phyloP scores from a whole-genome alignment of 2,888 invertebrate species.

The Pollenia amentaria region DNA sequence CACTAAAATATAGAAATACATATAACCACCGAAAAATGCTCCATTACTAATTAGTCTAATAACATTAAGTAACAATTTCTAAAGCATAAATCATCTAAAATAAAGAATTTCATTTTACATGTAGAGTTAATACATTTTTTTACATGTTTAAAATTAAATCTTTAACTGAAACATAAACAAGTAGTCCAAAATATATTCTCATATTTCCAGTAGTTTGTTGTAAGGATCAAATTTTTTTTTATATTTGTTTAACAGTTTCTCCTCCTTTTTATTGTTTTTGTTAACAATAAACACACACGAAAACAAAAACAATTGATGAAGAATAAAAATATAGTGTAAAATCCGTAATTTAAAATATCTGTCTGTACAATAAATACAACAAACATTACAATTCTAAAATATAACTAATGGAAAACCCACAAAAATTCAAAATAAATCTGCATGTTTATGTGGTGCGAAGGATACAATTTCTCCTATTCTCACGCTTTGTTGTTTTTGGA shows the following conservation, averaged over 20 bases:
- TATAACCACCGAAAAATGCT: no score
- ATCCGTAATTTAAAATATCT: slow-evolving; percentile 39
- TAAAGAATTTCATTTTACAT: slow-evolving; percentile 1
- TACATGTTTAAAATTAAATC: slow-evolving; percentile 6
- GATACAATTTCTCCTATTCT: slow-evolving; percentile 66
- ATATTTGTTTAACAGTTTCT: slow-evolving; percentile 45
- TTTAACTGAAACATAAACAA: slow-evolving; percentile 19
- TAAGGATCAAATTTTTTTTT: slow-evolving; percentile 49
- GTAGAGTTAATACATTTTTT: background rate
- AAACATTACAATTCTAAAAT: slow-evolving; percentile 1
- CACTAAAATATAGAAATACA: no score
- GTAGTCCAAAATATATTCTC: background rate
- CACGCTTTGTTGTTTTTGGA: slow-evolving; percentile 54
- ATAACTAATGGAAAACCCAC: slow-evolving; percentile 12
- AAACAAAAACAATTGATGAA: slow-evolving; percentile 39
- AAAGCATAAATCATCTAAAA: background rate
- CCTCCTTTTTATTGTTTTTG: slow-evolving; percentile 54
- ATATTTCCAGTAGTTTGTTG: slow-evolving; percentile 6
- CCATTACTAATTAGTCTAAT: background rate
- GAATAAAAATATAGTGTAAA: slow-evolving; percentile 58
- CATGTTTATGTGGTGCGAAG: slow-evolving; percentile 66
- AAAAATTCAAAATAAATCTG: slow-evolving; percentile 59
- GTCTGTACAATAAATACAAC: slow-evolving; percentile 17
- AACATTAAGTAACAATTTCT: background rate
- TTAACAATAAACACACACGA: slow-evolving; percentile 12